These are phyloP conservation scores for Amia ocellicauda DNA, from an alignment of 2,113 vertebrate genomes.

Conservation along the genomic window DNA sequence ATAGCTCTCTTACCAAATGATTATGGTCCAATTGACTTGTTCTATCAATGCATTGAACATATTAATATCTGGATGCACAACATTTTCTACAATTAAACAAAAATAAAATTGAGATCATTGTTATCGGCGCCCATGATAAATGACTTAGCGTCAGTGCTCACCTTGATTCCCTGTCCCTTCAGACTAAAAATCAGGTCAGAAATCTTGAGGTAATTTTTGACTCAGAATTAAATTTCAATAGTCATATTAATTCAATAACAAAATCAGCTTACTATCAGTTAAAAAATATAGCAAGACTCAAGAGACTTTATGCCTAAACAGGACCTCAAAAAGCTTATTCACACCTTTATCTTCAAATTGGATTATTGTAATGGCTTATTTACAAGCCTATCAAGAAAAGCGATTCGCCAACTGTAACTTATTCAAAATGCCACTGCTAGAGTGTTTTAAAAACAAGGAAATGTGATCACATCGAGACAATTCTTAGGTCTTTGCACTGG, in stretches of 20 bases:
- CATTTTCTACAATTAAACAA: conserved; percentile 4
- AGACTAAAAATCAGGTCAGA: neutral
- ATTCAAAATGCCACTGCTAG: neutral
- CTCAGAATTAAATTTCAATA: neutral
- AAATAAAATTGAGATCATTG: too few species aligned
- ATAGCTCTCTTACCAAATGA: neutral
- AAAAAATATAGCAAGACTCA: neutral
- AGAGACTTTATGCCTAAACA: neutral
- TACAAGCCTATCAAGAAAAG: neutral
- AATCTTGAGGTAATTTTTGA: neutral
- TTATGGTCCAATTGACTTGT: neutral
- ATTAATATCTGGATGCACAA: neutral
- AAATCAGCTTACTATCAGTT: neutral
- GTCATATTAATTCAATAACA: too few species aligned
- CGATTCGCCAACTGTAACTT: neutral
- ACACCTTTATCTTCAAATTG: neutral
- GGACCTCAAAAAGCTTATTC: neutral
- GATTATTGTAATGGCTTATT: neutral
- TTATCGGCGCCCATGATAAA: neutral
- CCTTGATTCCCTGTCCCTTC: neutral
- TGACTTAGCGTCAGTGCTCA: neutral
- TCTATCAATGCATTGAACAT: neutral
- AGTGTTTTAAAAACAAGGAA: too few species aligned
- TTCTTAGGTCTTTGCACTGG: too few species aligned
- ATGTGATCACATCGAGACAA: too few species aligned